A percentile compares a stretch with the other conserved stretches of the same genome.
phyloP scores from a whole-genome alignment of 1,140 invertebrate genomes.

The Acyrthosiphon pisum region DNA sequence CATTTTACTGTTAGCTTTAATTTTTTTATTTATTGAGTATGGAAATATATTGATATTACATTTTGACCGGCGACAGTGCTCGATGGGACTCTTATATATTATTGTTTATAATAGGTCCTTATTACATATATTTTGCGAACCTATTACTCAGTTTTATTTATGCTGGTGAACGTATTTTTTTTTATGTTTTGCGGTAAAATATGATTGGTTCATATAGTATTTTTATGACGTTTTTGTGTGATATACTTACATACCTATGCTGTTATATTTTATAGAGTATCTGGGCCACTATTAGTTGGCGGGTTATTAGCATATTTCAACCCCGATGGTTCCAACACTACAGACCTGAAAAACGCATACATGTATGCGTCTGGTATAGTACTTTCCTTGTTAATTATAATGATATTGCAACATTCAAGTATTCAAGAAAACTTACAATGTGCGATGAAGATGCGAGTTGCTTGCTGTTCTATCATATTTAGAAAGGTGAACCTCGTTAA shows the following conservation, averaged over 20 bases:
- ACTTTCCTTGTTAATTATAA: slow-evolving; percentile 72
- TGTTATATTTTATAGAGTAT: slow-evolving; percentile 66
- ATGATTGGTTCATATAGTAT: neutral
- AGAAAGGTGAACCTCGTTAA: neutral
- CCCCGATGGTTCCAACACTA: slow-evolving; percentile 62
- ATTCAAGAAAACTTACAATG: neutral
- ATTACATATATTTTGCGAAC: neutral
- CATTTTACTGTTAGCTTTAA: too few species aligned
- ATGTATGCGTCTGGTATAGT: slow-evolving; percentile 75
- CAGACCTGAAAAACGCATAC: slow-evolving; percentile 67
- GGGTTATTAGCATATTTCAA: slow-evolving; percentile 75
- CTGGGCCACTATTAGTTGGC: slow-evolving; percentile 75
- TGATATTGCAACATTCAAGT: slow-evolving; percentile 78
- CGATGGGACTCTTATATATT: too few species aligned
- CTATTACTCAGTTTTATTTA: neutral
- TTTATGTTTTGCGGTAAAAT: neutral
- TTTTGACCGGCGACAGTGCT: neutral
- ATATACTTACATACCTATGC: neutral
- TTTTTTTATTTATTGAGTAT: neutral
- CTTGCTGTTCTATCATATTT: neutral
- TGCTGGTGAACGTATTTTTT: too few species aligned
- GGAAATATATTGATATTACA: neutral
- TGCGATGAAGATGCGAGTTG: neutral
- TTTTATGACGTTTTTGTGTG: neutral
- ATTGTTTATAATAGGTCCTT: too few species aligned